Evolutionary conservation across 37 sponge, comb jelly and placozoan genomes (phyloP).

Genomic region (Amphimedon queenslandica): DNA sequence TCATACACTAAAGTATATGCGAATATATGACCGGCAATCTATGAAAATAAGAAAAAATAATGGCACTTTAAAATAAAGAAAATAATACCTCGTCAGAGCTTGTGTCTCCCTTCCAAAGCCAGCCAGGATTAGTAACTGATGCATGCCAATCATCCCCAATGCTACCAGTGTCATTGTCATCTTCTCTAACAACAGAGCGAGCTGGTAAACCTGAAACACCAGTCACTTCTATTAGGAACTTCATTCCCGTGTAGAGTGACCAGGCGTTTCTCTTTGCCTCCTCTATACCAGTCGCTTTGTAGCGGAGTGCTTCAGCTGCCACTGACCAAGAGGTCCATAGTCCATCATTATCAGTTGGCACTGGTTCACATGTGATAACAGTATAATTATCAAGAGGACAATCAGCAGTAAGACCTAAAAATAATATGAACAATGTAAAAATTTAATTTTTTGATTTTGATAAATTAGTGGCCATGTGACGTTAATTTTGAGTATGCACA

Average conservation of each 20-base stretch:
- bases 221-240: slow-evolving; percentile 70
- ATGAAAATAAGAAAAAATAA: background rate
- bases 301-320: slow-evolving; percentile 70
- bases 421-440: too few species aligned
- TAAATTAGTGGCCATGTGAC: too few species aligned
- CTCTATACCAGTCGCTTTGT: slow-evolving; percentile 40
- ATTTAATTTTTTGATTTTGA: too few species aligned
- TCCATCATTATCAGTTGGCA: slow-evolving; percentile 78
- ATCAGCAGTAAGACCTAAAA: slow-evolving; percentile 71
- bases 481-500: too few species aligned
- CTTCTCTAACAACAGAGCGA: slow-evolving; percentile 45
- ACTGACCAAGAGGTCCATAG: slow-evolving; percentile 78
- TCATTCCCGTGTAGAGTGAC: slow-evolving; percentile 59
- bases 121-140: slow-evolving; percentile 40
- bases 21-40: slow-evolving; percentile 84
- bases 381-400: slow-evolving; percentile 53
- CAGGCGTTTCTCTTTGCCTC: slow-evolving; percentile 53
- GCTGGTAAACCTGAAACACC: slow-evolving; percentile 69
- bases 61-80: background rate
- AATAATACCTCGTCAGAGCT: slow-evolving; percentile 67
- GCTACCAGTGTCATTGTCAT: slow-evolving; percentile 14
- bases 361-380: slow-evolving; percentile 52
- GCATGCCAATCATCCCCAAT: slow-evolving; percentile 46
- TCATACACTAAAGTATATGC: slow-evolving; percentile 71
- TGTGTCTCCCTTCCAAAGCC: slow-evolving; percentile 86